Evolutionary conservation across 2,797 vertebrate genomes (phyloP).

Genomic region (Apogon hyalosoma): DNA sequence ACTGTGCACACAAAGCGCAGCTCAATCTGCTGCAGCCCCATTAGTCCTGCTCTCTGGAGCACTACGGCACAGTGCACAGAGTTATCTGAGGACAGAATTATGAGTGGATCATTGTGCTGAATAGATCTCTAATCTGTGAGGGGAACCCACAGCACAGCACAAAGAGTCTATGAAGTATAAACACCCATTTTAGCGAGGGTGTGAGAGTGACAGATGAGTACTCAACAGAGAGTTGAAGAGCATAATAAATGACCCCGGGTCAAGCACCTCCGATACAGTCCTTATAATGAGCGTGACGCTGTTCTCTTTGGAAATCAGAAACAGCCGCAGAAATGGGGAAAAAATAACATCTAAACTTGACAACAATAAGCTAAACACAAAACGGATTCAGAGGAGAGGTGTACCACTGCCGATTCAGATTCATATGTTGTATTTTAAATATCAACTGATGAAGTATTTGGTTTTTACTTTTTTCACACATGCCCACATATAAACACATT

Average conservation of each 20-base stretch:
- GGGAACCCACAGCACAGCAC: slow-evolving; percentile 17
- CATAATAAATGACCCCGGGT: slow-evolving; percentile 44
- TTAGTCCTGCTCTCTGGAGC: slow-evolving; percentile 18
- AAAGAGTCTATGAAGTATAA: slow-evolving; percentile 26
- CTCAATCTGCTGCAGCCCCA: slow-evolving; percentile 4
- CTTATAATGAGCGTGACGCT: too few species aligned
- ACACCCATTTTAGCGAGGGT: slow-evolving; percentile 12
- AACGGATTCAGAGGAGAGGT: too few species aligned
- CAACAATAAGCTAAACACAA: too few species aligned
- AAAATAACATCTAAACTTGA: too few species aligned
- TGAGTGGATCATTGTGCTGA: slow-evolving; percentile 41
- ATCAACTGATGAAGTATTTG: too few species aligned
- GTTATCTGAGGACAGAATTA: slow-evolving; percentile 27
- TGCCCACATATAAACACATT: too few species aligned
- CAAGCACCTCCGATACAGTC: slow-evolving; percentile 11
- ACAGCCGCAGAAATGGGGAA: too few species aligned
- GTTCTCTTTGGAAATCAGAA: too few species aligned
- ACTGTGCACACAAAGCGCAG: neutral
- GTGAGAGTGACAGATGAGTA: slow-evolving; percentile 45
- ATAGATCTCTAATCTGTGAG: slow-evolving; percentile 30
- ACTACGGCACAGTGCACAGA: neutral
- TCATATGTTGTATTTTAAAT: too few species aligned
- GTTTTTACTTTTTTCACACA: too few species aligned
- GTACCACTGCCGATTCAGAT: too few species aligned
- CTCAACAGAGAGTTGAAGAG: slow-evolving; percentile 35